Evolutionary conservation across 2,797 vertebrate genomes (phyloP), one percentile per base, ranked within the genome.

Genomic region (Mormyrus hasselquistii): DNA sequence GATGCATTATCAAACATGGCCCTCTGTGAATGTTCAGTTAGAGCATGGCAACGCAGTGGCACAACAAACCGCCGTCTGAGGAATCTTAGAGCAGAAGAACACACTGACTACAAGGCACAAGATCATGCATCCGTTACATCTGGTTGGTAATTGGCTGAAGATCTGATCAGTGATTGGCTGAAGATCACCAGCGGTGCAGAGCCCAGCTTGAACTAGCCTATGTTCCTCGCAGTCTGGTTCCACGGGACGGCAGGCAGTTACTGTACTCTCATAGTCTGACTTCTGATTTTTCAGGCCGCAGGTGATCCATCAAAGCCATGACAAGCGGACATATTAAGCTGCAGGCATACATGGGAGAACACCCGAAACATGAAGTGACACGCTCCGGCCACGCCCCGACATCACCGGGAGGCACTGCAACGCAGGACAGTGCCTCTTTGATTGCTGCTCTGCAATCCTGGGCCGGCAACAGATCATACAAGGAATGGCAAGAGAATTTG

Each of bases 1-100:
- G 87, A 92, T 90, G 91, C 88, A 95, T 95, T 93, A 94, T 95
- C 93, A 96, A 95, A 95, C 90, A 92, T 90, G 86, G 88, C n/a
- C 38, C 55, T 52, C 86, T 16, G 22, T 9, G 49, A 47, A 22
- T 65, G 38, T 88, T 14, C 53, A 44, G 53, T 22, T 59, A 25
- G 86, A 8, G 41, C 69, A 38, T 52, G 22, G 38, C 44, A 89
- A 89, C 25, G 83, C 92, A 90, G 91, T 91, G 92, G 93, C 92
- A 93, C 91, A 92, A 90, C 16, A 55, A 89, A 84, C 89, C 86
- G 57, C 79, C 10, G 16, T n/a, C 3, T 1, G 79, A 3, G 1
- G 5, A 29, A 57, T 5, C 84, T 14, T 2, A 25, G 2, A 1
- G 6, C 22, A 55, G 50, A 86, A 34, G 14, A 25, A 90, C 73